Evolutionary conservation across 2,888 invertebrate genomes (phyloP), one percentile per base, ranked within the genome.

Genomic region (Cataglyphis livida): DNA sequence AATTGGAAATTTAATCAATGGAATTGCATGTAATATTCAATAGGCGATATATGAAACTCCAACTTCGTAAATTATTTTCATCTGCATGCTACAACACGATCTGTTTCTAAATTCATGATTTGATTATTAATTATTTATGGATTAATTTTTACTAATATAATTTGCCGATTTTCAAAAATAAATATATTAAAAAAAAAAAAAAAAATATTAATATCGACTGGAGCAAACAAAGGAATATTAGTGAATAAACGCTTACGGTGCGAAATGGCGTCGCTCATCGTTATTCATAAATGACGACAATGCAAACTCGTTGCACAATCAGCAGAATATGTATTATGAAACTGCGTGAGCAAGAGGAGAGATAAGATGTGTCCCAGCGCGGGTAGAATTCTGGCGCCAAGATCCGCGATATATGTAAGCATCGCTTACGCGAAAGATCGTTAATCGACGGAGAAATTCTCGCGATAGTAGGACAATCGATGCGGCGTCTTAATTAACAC

Each of bases 301-400:
- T 61, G 48, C 38, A 28, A 12, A 51, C 59, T 68, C 44, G 38
- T 78, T 78, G 32, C 59, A 25, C 70, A 59, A 78, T 78, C 81
- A 21, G 51, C 51, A 15, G 1, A 51, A 2, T 51, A 51, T 15
- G 18, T 38, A 48, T 81, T 81, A 51, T 62, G 74, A 62, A 81
- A 64, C 35, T 51, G 21, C 6, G 32, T 28, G 66, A 10, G 64
- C n/a, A 12, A 64, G 41, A 41, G 10, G 5, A 51, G n/a, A 12
- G 32, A 25, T 15, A 12, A 68, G 64, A 54, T 21, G 38, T 32
- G 41, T 68, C 28, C 35, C 25, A 25, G n/a, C n/a, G n/a, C 64
- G 65, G 51, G 48, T n/a, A 15, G 35, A 66, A 76, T 78, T 48
- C 82, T 82, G 68, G 76, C 78, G 82, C 68, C 82, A 61, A 78